Conservation (phyloP, 2,113 vertebrate genomes). For the Gymnorhina tibicen region DNA sequence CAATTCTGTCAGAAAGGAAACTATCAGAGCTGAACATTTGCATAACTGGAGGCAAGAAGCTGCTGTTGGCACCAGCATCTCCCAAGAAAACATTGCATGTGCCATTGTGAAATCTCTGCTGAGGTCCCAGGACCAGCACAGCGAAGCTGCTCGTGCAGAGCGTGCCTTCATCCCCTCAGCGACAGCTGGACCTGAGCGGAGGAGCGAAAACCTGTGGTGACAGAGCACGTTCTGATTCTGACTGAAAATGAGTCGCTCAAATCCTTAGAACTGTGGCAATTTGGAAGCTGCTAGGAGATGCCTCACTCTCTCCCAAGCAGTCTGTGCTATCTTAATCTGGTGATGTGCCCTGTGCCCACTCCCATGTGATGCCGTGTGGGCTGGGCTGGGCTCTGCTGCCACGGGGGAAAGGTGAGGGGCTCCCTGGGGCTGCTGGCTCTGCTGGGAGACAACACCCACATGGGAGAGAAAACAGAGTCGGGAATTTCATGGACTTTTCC, state of each 20-base stretch:
- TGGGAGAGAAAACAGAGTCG: not conserved
- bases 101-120: not conserved
- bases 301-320: no score
- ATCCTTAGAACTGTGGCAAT: not conserved
- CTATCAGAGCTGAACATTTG: not conserved
- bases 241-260: not conserved
- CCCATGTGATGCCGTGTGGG: accelerated
- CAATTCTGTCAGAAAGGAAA: not conserved
- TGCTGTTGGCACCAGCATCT: not conserved
- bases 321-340: not conserved
- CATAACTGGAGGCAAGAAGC: not conserved
- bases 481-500: not conserved
- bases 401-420: not conserved
- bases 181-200: not conserved
- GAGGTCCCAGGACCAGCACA: not conserved
- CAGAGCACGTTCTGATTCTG: not conserved
- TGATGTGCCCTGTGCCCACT: not conserved
- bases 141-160: not conserved
- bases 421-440: not conserved
- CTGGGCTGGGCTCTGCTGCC: not conserved
- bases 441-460: not conserved
- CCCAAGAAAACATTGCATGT: not conserved
- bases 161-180: accelerated
- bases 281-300: not conserved
- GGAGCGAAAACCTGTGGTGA: not conserved